Evolutionary conservation across 2,888 invertebrate species (phyloP), one percentile per base, ranked within the genome.

Genomic region (Altica lythri): DNA sequence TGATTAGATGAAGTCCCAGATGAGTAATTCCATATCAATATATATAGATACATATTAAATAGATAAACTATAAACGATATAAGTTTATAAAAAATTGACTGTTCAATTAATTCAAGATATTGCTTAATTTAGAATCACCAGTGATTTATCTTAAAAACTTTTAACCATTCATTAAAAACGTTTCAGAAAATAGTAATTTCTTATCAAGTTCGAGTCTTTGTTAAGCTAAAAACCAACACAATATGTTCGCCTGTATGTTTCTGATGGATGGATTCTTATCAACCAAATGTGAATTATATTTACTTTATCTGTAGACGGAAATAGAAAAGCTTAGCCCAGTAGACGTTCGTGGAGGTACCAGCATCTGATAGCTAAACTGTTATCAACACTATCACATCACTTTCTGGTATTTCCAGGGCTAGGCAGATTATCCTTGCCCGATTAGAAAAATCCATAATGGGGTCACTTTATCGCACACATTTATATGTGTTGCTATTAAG

Each of bases 321-420:
- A 65, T 63, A 63, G 65, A 65, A 63, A 65, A 64, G 63, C 59
- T 46, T 42, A 45, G 46, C 54, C 53, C 46, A 52, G 46, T 43
- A 46, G 50, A 45, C 42, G 59, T 52, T 53, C 43, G 66, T 67
- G 61, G 59, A 62, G 68, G 68, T 67, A 68, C 68, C 68, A 68
- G 68, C 66, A 68, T 68, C 63, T 61, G 64, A 67, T 67, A 68
- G 61, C 61, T 63, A 57, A 55, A 59, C 55, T 55, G 40, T 61
- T 65, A 60, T 59, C 63, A 53, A 35, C 49, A 52, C 58, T 66
- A 63, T 64, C 64, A 44, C 57, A 53, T 57, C 52, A 59, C 55
- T 32, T 55, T 59, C 61, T 61, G 56, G 62, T 59, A 52, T 56
- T 55, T 51, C 57, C 55, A 52, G 63, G 61, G 57, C 50, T 54